Evolutionary conservation across 2,888 invertebrate species (phyloP).

Genomic region (Leptura quadrifasciata): DNA sequence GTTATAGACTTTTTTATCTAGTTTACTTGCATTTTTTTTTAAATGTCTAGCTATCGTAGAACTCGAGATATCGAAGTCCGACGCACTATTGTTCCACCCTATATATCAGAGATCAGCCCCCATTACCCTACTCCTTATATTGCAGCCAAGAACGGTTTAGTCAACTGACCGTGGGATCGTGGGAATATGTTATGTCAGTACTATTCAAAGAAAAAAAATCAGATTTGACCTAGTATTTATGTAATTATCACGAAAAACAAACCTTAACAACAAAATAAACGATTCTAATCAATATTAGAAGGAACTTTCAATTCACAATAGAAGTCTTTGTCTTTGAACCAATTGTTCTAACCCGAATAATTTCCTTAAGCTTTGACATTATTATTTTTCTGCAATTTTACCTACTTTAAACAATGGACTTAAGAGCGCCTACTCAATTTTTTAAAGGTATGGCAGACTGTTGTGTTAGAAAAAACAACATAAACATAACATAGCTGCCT

Average conservation of each 20-base stretch:
- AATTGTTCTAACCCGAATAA: conserved; percentile 20
- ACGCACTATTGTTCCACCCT: too few species aligned
- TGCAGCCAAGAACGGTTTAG: too few species aligned
- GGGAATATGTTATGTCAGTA: too few species aligned
- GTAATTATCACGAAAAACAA: background rate
- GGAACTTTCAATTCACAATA: conserved; percentile 5
- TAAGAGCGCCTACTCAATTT: background rate
- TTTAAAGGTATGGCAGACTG: background rate
- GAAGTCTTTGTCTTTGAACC: background rate
- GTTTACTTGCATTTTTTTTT: too few species aligned
- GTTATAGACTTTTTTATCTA: too few species aligned
- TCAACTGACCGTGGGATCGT: too few species aligned
- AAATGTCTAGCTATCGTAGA: too few species aligned
- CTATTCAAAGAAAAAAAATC: background rate
- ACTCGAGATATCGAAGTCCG: too few species aligned
- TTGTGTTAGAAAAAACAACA: conserved; percentile 10
- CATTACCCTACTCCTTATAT: too few species aligned
- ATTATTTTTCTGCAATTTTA: background rate
- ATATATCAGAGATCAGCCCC: too few species aligned
- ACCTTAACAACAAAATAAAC: background rate
- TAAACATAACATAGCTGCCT: too few species aligned
- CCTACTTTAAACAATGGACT: conserved; percentile 21
- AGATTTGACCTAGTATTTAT: background rate
- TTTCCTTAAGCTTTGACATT: conserved; percentile 3
- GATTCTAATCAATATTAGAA: conserved; percentile 8